A percentile compares a stretch with the other conserved stretches of the same genome.
Evolutionary conservation across 2,888 invertebrate species (phyloP).

Genomic region (Acleris laterana): DNA sequence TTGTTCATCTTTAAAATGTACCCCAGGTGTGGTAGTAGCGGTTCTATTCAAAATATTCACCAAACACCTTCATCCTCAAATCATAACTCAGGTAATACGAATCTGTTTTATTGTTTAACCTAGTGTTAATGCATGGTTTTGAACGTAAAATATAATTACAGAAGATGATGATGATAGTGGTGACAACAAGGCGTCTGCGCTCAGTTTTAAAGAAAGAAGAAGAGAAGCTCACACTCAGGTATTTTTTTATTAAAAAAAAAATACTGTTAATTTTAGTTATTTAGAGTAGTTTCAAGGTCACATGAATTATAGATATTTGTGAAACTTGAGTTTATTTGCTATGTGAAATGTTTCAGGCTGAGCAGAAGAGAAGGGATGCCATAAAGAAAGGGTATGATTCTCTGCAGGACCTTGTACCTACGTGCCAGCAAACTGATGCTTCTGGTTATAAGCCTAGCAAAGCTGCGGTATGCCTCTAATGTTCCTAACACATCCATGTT

Average conservation of each 20-base stretch:
- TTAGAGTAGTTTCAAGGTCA: slow-evolving; percentile 1
- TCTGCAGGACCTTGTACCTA: slow-evolving; percentile 95
- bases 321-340: neutral
- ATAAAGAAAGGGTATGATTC: slow-evolving; percentile 99
- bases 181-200: slow-evolving; percentile 84
- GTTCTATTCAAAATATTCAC: slow-evolving; percentile 89
- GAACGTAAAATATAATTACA: slow-evolving; percentile 48
- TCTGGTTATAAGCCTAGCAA: slow-evolving; percentile 97
- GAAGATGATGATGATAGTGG: slow-evolving; percentile 87
- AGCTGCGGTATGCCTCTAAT: slow-evolving; percentile 88
- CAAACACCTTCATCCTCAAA: slow-evolving; percentile 92
- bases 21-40: slow-evolving; percentile 90
- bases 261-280: neutral
- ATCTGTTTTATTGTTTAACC: slow-evolving; percentile 11
- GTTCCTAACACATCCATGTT: too few relatives aligned
- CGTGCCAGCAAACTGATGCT: slow-evolving; percentile 96
- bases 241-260: slow-evolving; percentile 12
- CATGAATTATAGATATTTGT: neutral
- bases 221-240: slow-evolving; percentile 95
- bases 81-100: slow-evolving; percentile 88
- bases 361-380: slow-evolving; percentile 97
- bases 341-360: slow-evolving; percentile 86
- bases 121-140: slow-evolving; percentile 18
- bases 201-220: slow-evolving; percentile 96
- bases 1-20: slow-evolving; percentile 73